Base-by-base conservation (phyloP, 1,140 invertebrate species). In the Tribolium castaneum region DNA sequence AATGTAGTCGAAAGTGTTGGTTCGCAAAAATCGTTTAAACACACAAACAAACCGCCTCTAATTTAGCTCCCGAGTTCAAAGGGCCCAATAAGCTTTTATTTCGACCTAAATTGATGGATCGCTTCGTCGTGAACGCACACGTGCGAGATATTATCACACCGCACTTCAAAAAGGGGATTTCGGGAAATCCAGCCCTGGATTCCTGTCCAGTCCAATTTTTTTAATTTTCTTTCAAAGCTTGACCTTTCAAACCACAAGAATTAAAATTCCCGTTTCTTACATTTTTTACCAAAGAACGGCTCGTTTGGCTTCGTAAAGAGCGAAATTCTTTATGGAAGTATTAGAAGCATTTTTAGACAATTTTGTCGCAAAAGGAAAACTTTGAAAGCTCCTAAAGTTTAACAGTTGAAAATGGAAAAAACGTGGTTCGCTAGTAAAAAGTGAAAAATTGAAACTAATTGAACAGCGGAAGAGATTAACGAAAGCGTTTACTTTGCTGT, bases 11-110 rank as follows among this genome's bases (percentile, higher is more conserved):
- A 75, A 74, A 75, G 73, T 75, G 73, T 75, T 75, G 73, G 51
- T 75, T 75, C 73, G 73, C 73, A 75, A 75, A 75, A 75, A 75
- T 75, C 73, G 73, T 52, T 75, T 75, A 75, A 75, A 75, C 73
- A 75, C 52, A 62, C 74, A 76, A 76, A 76, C 52, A 76, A 39
- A 76, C 52, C 74, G 52, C 70, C 73, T 59, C 74, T 62, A 76
- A 76, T 76, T 76, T 66, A 66, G 54, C 25, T 76, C 50, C 34
- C 54, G 19, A 59, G 52, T 22, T 76, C 74, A 76, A 76, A 76
- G 59, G 74, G 35, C 25, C 50, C 74, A 76, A 76, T 76, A 76
- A 76, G 52, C 74, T 66, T 75, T 76, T 76, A 70, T 76, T 76
- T 76, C 56, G 45, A 7, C 45, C 52, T 74, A 76, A 76, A 76